Evolutionary conservation across 2,888 invertebrate genomes (phyloP).

Genomic region (Drosophila lutescens): DNA sequence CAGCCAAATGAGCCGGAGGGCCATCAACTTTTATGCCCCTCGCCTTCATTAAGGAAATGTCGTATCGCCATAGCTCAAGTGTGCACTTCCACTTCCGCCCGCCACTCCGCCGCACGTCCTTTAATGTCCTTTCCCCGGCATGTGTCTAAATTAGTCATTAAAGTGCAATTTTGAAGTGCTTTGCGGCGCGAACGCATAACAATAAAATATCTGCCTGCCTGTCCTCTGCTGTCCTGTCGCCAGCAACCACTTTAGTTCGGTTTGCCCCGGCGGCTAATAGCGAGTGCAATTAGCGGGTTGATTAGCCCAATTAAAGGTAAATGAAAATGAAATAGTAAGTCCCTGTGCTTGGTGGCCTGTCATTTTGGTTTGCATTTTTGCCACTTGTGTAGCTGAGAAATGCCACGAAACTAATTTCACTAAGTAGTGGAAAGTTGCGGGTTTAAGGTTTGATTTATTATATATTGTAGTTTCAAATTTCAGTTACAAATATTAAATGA

Average conservation of each 20-base stretch:
- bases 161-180: slow-evolving; percentile 72
- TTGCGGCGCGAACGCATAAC: slow-evolving; percentile 62
- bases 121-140: slow-evolving; percentile 13
- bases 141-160: slow-evolving; percentile 74
- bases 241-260: slow-evolving; percentile 34
- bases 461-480: no score
- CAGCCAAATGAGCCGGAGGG: slow-evolving; percentile 51
- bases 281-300: slow-evolving; percentile 70
- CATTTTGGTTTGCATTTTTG: slow-evolving; percentile 3
- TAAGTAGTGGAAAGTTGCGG: background rate
- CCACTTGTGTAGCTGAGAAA: slow-evolving; percentile 3
- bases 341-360: slow-evolving; percentile 16
- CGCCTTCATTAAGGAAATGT: slow-evolving; percentile 81
- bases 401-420: slow-evolving; percentile 1
- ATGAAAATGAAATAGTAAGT: slow-evolving; percentile 73
- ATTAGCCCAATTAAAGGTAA: slow-evolving; percentile 74
- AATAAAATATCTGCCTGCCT: slow-evolving; percentile 66
- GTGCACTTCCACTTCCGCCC: slow-evolving; percentile 77
- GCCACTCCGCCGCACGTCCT: slow-evolving; percentile 49
- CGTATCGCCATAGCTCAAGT: slow-evolving; percentile 79
- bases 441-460: no score
- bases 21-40: slow-evolving; percentile 65
- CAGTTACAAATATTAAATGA: no score
- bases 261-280: slow-evolving; percentile 55
- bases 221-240: background rate